Base-by-base conservation (phyloP, 2,888 invertebrate genomes). In the Rugalucina vietnamica region DNA sequence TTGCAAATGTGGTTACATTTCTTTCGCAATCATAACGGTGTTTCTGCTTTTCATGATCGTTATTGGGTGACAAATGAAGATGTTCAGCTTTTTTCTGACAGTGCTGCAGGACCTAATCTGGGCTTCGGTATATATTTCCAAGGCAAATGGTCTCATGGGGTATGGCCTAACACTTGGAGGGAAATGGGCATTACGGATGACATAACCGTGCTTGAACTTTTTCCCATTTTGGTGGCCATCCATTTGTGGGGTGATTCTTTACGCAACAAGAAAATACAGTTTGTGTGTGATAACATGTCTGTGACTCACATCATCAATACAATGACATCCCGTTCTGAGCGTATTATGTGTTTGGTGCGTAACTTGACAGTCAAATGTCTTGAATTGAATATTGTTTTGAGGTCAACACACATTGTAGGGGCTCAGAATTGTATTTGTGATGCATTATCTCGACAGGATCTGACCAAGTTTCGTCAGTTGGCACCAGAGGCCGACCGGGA, bases 231-330 rank as follows among this genome's bases (percentile, higher is more conserved):
- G 12, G 76, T 81, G 5, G 69, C 76, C 10, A 10, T 81, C 5
- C 10, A 37, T 27, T 29, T 81, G 12, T 81, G 76, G 81, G 81
- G 76, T 71, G 24, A 72, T 1, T 18, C 24, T 4, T 27, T 75
- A 24, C 27, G 43, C n/a, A 74, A 75, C 49, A 80, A 80, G 43
- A 80, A 75, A 34, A 37, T 80, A 5, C 27, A 29, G 14, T 80
- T 80, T 65, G 36, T 50, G 24, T 80, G 49, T 60, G 84, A 84
- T 50, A 84, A 84, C 39, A 24, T 24, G 34, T 57, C 81, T 50
- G 77, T 81, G 12, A 81, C 81, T 18, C 29, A 54, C 18, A 81
- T 84, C 57, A 27, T 84, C 10, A 84, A 81, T 32, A 32, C 34
- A 32, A 12, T 39, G 69, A 74, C 81, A 18, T 77, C 77, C 8